Conservation (phyloP, 2,797 vertebrate species). For the Lycodopsis pacificus region DNA sequence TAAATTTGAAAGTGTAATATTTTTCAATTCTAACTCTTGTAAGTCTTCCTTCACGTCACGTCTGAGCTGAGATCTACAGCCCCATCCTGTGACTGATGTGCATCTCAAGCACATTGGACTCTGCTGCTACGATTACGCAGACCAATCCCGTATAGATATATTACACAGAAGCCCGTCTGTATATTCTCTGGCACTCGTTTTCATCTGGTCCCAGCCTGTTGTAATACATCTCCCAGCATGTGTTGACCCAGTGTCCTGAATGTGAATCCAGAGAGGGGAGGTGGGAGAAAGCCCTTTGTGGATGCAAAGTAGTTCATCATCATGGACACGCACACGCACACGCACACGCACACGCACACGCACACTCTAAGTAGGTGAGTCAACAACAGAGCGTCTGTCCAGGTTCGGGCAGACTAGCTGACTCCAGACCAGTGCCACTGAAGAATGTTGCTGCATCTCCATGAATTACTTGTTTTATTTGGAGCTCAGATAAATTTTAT, state of each 20-base stretch:
- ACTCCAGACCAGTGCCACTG: slow-evolving; percentile 13
- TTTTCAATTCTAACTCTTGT: slow-evolving; percentile 13
- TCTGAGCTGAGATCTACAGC: slow-evolving; percentile 6
- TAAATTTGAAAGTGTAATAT: slow-evolving; percentile 43
- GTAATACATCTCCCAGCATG: slow-evolving; percentile 33
- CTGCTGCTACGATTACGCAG: slow-evolving; percentile 1
- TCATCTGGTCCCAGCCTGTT: background rate
- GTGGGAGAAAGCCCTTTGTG: slow-evolving; percentile 34
- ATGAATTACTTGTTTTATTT: background rate
- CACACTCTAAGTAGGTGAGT: slow-evolving; percentile 42
- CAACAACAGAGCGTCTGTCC: slow-evolving; percentile 49
- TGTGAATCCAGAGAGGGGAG: slow-evolving; percentile 46
- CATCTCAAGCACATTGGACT: slow-evolving; percentile 24
- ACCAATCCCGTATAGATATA: slow-evolving; percentile 7
- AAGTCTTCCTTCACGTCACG: slow-evolving; percentile 8
- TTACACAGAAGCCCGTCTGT: slow-evolving; percentile 8
- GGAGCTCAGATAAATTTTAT: background rate
- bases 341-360: background rate
- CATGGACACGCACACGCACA: too few relatives aligned
- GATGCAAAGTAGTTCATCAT: slow-evolving; percentile 45
- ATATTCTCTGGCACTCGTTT: background rate
- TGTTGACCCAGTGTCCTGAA: slow-evolving; percentile 51
- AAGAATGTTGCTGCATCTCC: background rate
- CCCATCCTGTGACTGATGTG: slow-evolving; percentile 19
- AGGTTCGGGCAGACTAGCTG: slow-evolving; percentile 15